Percentiles rank a stretch among this genome's conserved stretches.
These are phyloP conservation scores for Cochlearius cochlearius DNA, from an alignment of 2,113 vertebrate genomes.

Conservation along the genomic window DNA sequence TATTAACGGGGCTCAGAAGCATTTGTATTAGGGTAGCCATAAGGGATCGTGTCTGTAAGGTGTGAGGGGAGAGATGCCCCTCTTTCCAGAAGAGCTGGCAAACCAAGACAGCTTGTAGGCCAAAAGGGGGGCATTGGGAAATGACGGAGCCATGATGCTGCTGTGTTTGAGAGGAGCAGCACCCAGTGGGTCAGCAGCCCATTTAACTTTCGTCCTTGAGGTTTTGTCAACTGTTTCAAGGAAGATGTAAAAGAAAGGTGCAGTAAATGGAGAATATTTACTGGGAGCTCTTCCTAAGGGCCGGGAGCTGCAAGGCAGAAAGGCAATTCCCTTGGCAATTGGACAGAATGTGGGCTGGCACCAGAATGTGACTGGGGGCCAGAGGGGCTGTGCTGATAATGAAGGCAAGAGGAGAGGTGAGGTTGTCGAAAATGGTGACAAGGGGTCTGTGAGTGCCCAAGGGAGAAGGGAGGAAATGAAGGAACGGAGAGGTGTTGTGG, in stretches of 20 bases:
- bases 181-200: background rate
- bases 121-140: background rate
- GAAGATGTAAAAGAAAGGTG: background rate
- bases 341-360: background rate
- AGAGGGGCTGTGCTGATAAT: background rate
- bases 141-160: accelerated
- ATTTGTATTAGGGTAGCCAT: background rate
- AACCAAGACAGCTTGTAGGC: background rate
- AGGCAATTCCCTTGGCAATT: background rate
- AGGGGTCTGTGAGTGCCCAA: background rate
- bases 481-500: background rate
- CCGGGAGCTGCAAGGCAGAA: background rate
- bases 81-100: background rate
- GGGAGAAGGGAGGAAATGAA: background rate
- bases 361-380: background rate
- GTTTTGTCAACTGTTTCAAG: background rate
- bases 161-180: background rate
- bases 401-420: background rate
- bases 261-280: background rate
- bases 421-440: background rate
- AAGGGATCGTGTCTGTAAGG: background rate
- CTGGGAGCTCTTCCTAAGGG: background rate
- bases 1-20: background rate
- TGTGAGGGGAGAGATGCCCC: background rate
- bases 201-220: background rate